Evolutionary conservation across 2,797 vertebrate genomes (phyloP).

Genomic region (Amniataba percoides): DNA sequence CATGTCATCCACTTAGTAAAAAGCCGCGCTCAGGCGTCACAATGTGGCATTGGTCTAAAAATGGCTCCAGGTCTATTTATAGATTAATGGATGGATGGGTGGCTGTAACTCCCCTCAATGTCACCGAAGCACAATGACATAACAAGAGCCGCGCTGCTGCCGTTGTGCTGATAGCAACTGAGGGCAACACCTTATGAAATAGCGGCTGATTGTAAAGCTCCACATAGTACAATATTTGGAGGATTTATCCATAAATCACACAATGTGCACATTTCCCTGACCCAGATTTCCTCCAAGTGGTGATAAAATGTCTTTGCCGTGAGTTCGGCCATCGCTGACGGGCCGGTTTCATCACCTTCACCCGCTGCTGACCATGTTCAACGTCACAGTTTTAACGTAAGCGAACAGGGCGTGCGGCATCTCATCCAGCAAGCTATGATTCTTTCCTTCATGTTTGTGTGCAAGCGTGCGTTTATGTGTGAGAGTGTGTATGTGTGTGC

Average conservation of each 20-base stretch:
- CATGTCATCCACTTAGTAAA: conserved; percentile 38
- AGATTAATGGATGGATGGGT: conserved; percentile 59
- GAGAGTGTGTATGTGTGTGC: conserved; percentile 27
- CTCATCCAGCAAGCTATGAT: conserved; percentile 26
- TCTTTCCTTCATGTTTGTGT: conserved; percentile 46
- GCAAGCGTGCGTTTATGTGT: conserved; percentile 32
- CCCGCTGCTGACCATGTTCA: conserved; percentile 14
- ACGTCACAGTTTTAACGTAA: conserved; percentile 4
- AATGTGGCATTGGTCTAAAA: conserved; percentile 67
- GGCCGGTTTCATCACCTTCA: neutral
- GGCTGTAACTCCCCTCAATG: conserved; percentile 65
- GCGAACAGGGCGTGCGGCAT: neutral
- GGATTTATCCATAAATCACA: conserved; percentile 17
- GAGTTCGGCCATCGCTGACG: neutral
- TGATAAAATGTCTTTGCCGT: neutral
- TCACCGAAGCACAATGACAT: conserved; percentile 60
- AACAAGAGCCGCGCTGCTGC: conserved; percentile 42
- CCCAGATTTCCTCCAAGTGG: neutral
- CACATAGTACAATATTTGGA: conserved; percentile 1
- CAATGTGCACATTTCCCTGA: conserved; percentile 1
- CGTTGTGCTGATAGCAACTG: conserved; percentile 12
- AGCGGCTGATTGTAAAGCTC: conserved; percentile 5
- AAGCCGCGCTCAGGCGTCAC: conserved; percentile 35
- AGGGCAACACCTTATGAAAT: conserved; percentile 17
- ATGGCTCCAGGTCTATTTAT: conserved; percentile 76